Evolutionary conservation across 1,140 invertebrate species (phyloP).

Genomic region (Littorina saxatilis): DNA sequence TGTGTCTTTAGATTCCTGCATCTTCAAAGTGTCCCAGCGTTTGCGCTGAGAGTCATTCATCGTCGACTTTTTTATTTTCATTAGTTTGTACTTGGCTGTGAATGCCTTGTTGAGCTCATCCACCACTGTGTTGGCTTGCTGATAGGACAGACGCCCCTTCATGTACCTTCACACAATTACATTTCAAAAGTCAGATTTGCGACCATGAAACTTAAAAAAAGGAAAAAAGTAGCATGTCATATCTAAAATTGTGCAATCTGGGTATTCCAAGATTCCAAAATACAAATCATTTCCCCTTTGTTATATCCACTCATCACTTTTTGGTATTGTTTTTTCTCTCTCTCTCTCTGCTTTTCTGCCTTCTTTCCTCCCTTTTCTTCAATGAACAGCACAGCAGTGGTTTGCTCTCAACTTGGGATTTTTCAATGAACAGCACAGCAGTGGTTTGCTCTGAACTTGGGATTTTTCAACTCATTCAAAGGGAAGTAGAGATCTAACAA

Average conservation of each 20-base stretch:
- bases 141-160: conserved; percentile 69
- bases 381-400: too few species aligned
- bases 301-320: too few species aligned
- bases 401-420: too few species aligned
- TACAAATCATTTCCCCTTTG: too few species aligned
- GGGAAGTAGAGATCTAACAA: too few species aligned
- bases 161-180: conserved; percentile 62
- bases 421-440: too few species aligned
- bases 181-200: background rate
- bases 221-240: background rate
- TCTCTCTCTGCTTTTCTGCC: too few species aligned
- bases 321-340: too few species aligned
- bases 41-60: conserved; percentile 64
- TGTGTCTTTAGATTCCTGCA: conserved; percentile 68
- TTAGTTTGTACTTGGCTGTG: conserved; percentile 69
- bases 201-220: too few species aligned
- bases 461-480: too few species aligned
- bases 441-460: too few species aligned
- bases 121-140: conserved; percentile 64
- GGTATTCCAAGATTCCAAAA: background rate
- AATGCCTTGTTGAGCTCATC: conserved; percentile 68
- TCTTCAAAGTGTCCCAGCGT: conserved; percentile 60
- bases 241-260: background rate
- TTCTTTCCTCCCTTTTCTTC: too few species aligned
- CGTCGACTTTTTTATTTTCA: conserved; percentile 56